Conservation (phyloP, 2,113 vertebrate species). For the Tenebrosternarchus preto region DNA sequence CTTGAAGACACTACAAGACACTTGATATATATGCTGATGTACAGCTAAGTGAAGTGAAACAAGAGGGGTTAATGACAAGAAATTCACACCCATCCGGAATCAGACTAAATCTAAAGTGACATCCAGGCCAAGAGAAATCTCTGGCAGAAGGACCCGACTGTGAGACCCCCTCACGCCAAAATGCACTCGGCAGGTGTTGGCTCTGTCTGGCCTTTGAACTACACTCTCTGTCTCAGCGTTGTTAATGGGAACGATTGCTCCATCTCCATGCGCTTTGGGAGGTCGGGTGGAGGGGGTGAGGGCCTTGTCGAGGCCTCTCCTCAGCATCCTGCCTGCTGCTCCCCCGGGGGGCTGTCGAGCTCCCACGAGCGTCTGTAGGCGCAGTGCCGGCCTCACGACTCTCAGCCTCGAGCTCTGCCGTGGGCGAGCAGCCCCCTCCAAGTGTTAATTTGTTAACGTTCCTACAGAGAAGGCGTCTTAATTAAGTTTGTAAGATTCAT, state of each 20-base stretch:
- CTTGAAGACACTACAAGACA: too few relatives aligned
- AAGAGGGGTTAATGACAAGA: neutral
- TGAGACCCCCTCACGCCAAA: conserved; percentile 10
- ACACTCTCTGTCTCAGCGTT: neutral
- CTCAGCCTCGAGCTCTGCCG: conserved; percentile 26
- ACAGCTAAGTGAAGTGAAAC: neutral
- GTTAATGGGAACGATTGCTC: conserved; percentile 42
- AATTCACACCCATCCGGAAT: neutral
- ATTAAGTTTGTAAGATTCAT: conserved; percentile 73
- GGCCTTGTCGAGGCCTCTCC: conserved; percentile 17
- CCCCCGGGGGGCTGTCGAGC: conserved; percentile 29
- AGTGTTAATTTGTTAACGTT: conserved; percentile 75
- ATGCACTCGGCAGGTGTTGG: neutral
- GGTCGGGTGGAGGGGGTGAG: conserved; percentile 16
- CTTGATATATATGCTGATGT: neutral
- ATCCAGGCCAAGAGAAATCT: neutral
- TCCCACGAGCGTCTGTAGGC: conserved; percentile 32
- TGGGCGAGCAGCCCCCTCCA: conserved; percentile 53
- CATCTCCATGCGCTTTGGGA: conserved; percentile 27
- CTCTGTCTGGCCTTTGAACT: conserved; percentile 22
- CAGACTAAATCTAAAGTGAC: conserved; percentile 16
- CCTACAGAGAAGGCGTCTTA: conserved; percentile 70
- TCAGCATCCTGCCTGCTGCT: neutral
- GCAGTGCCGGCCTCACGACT: conserved; percentile 37
- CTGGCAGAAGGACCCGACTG: neutral